Evolutionary conservation across 2,113 vertebrate genomes (phyloP).

Genomic region (Otis tarda): DNA sequence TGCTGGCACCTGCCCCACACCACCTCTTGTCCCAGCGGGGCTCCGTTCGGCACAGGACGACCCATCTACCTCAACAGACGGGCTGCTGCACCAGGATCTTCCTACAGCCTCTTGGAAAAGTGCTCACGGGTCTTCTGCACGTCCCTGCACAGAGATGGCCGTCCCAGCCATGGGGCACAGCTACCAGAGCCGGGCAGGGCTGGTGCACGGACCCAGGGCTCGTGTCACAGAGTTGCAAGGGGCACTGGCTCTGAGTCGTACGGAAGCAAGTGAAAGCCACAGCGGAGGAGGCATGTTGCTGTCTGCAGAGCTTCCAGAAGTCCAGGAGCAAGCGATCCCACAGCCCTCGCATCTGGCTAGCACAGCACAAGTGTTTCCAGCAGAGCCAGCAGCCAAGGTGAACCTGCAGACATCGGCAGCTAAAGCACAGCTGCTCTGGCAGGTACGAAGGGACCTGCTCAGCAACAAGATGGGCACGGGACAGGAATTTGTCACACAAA

Average conservation of each 20-base stretch:
- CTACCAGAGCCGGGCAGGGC: not conserved
- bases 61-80: not conserved
- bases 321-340: not conserved
- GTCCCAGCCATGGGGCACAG: not conserved
- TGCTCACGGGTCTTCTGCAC: not conserved
- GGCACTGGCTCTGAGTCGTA: rapidly evolving
- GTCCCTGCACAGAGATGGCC: not conserved
- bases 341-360: not conserved
- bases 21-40: rapidly evolving
- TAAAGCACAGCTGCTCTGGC: not conserved
- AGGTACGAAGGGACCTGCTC: not conserved
- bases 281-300: not conserved
- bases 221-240: not conserved
- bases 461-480: not conserved
- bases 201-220: not conserved
- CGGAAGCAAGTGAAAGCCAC: not conserved
- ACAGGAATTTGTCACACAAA: not conserved
- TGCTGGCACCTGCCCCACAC: not conserved
- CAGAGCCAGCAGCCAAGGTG: not conserved
- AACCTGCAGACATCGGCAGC: not conserved
- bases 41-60: not conserved
- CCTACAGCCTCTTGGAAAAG: not conserved
- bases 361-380: not conserved
- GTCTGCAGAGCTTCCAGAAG: not conserved
- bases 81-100: not conserved